These are phyloP conservation scores for Sakesphorus luctuosus DNA, from an alignment of 2,113 vertebrate genomes.

Conservation along the genomic window DNA sequence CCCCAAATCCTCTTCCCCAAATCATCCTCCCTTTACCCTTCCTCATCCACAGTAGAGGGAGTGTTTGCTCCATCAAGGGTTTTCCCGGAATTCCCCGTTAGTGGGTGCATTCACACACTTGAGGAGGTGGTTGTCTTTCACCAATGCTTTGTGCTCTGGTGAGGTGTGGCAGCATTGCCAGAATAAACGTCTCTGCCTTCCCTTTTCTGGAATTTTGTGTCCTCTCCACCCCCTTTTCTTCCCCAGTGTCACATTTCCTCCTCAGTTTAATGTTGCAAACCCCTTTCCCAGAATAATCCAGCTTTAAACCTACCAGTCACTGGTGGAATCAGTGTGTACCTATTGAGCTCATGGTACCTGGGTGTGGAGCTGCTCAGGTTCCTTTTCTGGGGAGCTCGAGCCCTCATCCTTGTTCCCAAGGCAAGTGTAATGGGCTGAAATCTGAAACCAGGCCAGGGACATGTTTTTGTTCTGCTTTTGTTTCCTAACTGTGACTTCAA, in stretches of 20 bases:
- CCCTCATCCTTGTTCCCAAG: not conserved
- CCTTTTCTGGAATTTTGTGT: constrained; percentile 10
- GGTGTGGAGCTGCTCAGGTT: not conserved
- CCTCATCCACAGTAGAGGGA: constrained; percentile 25
- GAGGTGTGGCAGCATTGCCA: not conserved
- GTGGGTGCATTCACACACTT: constrained; percentile 23
- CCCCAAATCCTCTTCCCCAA: not conserved
- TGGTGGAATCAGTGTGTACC: not conserved
- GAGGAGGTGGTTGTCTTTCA: constrained; percentile 31
- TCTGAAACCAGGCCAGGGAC: not conserved
- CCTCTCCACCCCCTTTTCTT: not conserved
- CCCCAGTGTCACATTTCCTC: not conserved
- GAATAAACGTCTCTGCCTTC: constrained; percentile 74
- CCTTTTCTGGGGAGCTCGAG: not conserved
- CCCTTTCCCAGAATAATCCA: not conserved
- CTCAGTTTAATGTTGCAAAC: not conserved
- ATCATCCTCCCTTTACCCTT: not conserved
- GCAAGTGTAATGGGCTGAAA: not conserved
- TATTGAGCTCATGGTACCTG: not conserved
- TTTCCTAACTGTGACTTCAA: not conserved
- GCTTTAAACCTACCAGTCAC: not conserved
- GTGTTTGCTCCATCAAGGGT: constrained; percentile 35
- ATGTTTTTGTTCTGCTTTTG: not conserved
- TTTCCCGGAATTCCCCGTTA: constrained; percentile 1
- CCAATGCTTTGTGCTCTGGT: not conserved